These are phyloP conservation scores for Lagorchestes hirsutus DNA, from an alignment of 2,797 vertebrate genomes.

Conservation along the genomic window DNA sequence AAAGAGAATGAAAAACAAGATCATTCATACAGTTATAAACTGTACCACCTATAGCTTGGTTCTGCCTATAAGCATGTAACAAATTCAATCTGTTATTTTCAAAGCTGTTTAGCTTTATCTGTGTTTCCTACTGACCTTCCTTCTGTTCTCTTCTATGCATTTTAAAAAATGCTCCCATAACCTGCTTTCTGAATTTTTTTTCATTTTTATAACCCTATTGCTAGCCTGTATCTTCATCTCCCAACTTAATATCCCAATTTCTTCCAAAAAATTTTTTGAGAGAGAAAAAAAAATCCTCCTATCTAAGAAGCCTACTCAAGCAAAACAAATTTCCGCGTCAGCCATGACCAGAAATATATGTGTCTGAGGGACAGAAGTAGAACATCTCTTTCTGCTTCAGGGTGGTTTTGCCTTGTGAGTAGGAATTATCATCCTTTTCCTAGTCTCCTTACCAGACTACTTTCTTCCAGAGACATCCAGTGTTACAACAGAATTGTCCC, in stretches of 20 bases:
- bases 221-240: background rate
- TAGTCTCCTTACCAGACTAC: background rate
- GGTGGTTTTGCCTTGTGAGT: background rate
- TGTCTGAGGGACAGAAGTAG: background rate
- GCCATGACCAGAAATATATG: background rate
- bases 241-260: background rate
- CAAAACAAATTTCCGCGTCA: background rate
- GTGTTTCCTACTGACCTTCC: background rate
- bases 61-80: background rate
- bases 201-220: background rate
- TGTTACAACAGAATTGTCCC: background rate
- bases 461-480: background rate
- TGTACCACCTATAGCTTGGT: background rate
- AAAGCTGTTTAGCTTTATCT: background rate
- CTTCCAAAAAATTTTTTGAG: background rate
- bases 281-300: background rate
- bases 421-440: background rate
- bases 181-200: background rate
- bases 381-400: background rate
- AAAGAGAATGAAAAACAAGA: background rate
- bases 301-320: background rate
- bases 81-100: constrained; percentile 1
- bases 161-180: background rate
- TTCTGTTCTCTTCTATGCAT: background rate
- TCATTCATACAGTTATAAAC: background rate